These are phyloP conservation scores for Cartodere bifasciata DNA, from an alignment of 2,888 invertebrate genomes.

Conservation along the genomic window DNA sequence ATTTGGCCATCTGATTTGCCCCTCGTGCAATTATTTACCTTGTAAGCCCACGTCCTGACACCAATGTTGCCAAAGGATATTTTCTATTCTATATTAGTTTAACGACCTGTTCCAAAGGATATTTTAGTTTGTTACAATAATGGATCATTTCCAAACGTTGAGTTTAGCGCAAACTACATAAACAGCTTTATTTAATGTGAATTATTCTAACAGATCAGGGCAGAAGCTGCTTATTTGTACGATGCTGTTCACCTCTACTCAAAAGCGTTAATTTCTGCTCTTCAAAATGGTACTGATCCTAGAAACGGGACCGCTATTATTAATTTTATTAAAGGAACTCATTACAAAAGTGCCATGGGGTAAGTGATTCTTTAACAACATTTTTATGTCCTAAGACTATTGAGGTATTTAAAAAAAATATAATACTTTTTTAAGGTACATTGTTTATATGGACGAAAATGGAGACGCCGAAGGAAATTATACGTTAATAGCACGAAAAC, in stretches of 20 bases:
- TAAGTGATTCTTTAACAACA: constrained; percentile 31
- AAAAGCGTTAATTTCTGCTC: constrained; percentile 58
- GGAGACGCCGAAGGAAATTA: constrained; percentile 93
- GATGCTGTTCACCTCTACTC: constrained; percentile 91
- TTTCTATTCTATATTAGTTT: no score
- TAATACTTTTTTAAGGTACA: constrained; percentile 53
- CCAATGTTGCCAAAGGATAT: no score
- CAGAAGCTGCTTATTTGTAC: constrained; percentile 84
- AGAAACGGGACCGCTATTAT: constrained; percentile 75
- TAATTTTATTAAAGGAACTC: constrained; percentile 59
- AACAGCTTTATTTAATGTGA: no score
- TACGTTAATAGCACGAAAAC: constrained; percentile 58
- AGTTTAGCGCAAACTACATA: no score
- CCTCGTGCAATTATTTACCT: no score
- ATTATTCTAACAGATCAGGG: constrained; percentile 68
- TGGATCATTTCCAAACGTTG: no score
- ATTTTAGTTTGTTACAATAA: no score
- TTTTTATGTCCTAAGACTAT: constrained; percentile 1
- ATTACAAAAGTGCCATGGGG: constrained; percentile 80
- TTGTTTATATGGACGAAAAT: constrained; percentile 83
- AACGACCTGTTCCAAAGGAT: no score
- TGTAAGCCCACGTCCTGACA: no score
- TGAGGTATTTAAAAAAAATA: background rate
- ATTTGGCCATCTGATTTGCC: no score
- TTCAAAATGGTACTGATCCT: constrained; percentile 55